phyloP scores from a whole-genome alignment of 2,888 invertebrate species.

The Poecilobothrus nobilitatus region DNA sequence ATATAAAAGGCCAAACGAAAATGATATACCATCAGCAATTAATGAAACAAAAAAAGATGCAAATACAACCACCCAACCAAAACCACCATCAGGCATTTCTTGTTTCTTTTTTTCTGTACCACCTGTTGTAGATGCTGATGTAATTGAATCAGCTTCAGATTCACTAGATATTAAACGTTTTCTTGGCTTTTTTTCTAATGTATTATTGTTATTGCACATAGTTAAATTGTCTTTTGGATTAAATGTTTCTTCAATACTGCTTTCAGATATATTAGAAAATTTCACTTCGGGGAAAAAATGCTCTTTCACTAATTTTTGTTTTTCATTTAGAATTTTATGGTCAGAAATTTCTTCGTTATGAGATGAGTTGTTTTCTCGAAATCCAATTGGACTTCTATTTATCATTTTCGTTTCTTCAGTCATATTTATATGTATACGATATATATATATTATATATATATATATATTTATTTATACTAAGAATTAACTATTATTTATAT shows the following conservation, averaged over 20 bases:
- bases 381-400: slow-evolving; percentile 26
- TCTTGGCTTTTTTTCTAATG: slow-evolving; percentile 32
- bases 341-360: slow-evolving; percentile 3
- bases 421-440: background rate
- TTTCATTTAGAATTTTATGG: slow-evolving; percentile 11
- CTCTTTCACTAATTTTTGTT: slow-evolving; percentile 33
- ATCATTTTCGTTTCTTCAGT: slow-evolving; percentile 9
- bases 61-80: slow-evolving; percentile 58
- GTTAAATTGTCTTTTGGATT: background rate
- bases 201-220: slow-evolving; percentile 24
- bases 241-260: background rate
- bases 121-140: slow-evolving; percentile 32
- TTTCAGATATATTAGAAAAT: slow-evolving; percentile 38
- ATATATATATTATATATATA: background rate
- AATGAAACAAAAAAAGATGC: slow-evolving; percentile 78
- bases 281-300: slow-evolving; percentile 42
- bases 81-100: slow-evolving; percentile 43
- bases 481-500: background rate
- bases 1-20: slow-evolving; percentile 84
- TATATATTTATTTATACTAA: background rate
- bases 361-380: slow-evolving; percentile 24
- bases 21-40: slow-evolving; percentile 87
- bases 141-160: slow-evolving; percentile 38
- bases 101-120: slow-evolving; percentile 37
- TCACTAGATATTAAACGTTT: slow-evolving; percentile 38